Conservation (phyloP, 2,888 invertebrate genomes). For the Drosophila lutescens region DNA sequence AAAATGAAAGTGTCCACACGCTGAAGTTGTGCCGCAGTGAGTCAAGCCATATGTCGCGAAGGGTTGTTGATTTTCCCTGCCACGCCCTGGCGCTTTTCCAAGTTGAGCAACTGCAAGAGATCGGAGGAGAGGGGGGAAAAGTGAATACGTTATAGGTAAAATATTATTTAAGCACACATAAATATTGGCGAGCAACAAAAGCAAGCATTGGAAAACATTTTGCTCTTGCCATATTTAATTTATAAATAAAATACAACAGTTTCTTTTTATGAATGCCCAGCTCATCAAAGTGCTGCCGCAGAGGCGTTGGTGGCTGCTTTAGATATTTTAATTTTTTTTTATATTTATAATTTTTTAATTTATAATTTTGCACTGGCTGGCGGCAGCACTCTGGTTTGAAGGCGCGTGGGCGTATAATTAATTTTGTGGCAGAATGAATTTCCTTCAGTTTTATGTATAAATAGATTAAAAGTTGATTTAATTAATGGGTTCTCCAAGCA, state of each 20-base stretch:
- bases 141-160: conserved; percentile 28
- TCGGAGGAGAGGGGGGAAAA: conserved; percentile 38
- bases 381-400: conserved; percentile 29
- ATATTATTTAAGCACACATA: conserved; percentile 61
- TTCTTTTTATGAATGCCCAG: conserved; percentile 51
- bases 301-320: conserved; percentile 13
- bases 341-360: conserved; percentile 60
- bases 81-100: conserved; percentile 71
- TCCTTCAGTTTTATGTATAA: conserved; percentile 57
- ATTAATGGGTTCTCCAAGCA: conserved; percentile 33
- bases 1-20: conserved; percentile 43
- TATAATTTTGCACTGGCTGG: conserved; percentile 58
- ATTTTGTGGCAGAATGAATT: conserved; percentile 76
- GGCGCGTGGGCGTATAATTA: conserved; percentile 69
- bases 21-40: conserved; percentile 51
- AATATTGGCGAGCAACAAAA: conserved; percentile 45
- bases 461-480: conserved; percentile 45
- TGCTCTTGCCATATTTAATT: conserved; percentile 39
- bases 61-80: conserved; percentile 32
- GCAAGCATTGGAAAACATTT: conserved; percentile 20
- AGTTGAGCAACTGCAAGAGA: conserved; percentile 68
- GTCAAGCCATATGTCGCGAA: conserved; percentile 48
- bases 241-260: conserved; percentile 35
- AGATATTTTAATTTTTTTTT: conserved; percentile 25
- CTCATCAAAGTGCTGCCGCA: conserved; percentile 63